Conservation (phyloP, 2,113 vertebrate genomes). For the Oceanites oceanicus region DNA sequence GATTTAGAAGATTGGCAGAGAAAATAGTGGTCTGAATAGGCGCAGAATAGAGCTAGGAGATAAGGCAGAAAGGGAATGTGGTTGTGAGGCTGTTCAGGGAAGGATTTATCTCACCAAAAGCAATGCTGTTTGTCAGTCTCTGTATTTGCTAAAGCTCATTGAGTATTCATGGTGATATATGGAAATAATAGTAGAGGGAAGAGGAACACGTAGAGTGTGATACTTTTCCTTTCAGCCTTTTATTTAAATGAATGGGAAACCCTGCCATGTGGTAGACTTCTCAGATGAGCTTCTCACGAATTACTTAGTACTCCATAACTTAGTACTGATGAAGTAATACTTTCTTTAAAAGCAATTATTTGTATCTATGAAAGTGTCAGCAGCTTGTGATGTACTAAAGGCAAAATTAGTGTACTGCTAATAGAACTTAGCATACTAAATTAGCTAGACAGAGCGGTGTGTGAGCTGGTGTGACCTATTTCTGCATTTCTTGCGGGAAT, state of each 20-base stretch:
- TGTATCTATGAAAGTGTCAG: background rate
- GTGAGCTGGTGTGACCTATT: constrained; percentile 46
- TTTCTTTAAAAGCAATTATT: constrained; percentile 43
- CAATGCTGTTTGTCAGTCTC: background rate
- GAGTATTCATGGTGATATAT: background rate
- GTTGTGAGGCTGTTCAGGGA: background rate
- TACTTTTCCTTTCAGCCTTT: constrained; percentile 29
- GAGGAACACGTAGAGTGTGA: background rate
- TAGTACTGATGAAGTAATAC: background rate
- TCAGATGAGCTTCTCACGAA: background rate
- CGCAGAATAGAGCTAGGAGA: background rate
- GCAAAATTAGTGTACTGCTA: background rate
- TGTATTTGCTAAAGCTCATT: constrained; percentile 5
- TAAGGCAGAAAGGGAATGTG: background rate
- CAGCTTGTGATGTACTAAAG: background rate
- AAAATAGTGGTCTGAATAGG: background rate
- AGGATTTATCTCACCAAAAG: constrained; percentile 28
- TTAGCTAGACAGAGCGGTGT: background rate
- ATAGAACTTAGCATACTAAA: background rate
- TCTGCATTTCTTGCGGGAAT: constrained; percentile 62
- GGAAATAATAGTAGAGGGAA: constrained; percentile 7
- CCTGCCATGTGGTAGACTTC: constrained; percentile 38
- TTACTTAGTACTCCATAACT: constrained; percentile 36
- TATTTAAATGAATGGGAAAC: constrained; percentile 30
- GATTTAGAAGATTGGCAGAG: background rate